phyloP scores from a whole-genome alignment of 2,113 vertebrate genomes.

The Hiodon alosoides region DNA sequence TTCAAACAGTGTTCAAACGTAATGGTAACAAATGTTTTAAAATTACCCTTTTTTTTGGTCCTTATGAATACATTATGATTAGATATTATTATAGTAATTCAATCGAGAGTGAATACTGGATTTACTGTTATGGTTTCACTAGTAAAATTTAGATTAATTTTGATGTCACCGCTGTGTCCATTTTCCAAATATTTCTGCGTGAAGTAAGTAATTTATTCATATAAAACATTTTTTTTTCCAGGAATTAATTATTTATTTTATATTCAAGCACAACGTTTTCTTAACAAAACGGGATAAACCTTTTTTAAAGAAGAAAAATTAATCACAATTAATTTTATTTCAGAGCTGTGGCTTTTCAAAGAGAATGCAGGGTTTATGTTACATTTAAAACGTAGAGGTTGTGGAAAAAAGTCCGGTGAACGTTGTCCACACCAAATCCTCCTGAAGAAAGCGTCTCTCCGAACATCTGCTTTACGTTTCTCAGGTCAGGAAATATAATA shows the following conservation, averaged over 20 bases:
- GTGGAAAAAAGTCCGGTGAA: not conserved
- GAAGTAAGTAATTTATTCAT: no score
- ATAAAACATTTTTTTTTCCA: no score
- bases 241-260: no score
- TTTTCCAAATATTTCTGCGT: no score
- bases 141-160: no score
- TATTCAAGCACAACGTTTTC: no score
- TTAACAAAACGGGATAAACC: no score
- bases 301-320: not conserved
- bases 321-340: not conserved
- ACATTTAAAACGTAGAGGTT: not conserved
- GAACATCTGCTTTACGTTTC: conserved; percentile 46
- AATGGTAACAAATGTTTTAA: conserved; percentile 1
- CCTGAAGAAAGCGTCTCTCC: conserved; percentile 32
- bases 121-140: no score
- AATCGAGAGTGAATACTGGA: no score
- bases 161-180: no score
- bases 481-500: conserved; percentile 40
- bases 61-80: not conserved
- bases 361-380: not conserved
- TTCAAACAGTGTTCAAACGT: conserved; percentile 5
- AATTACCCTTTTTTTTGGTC: not conserved
- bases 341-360: not conserved
- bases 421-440: conserved; percentile 7
- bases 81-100: not conserved